Percentiles rank a stretch among this genome's conserved stretches.
These are phyloP conservation scores for Berghia stephanieae DNA, from an alignment of 1,140 invertebrate species.

Conservation along the genomic window DNA sequence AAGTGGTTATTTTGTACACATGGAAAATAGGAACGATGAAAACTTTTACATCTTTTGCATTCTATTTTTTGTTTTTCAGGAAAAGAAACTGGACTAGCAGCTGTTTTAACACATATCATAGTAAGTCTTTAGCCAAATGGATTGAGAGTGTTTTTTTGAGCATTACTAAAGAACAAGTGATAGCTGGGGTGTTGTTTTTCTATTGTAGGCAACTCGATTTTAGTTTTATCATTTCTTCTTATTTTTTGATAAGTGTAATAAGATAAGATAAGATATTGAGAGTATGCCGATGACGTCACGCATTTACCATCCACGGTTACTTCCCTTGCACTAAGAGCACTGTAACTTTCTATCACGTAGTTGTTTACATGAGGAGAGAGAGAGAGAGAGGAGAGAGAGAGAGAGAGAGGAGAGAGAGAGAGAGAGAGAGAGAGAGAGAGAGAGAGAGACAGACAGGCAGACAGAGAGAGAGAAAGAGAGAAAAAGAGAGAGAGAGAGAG, in stretches of 20 bases:
- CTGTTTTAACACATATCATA: conserved; percentile 26
- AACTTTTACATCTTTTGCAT: neutral
- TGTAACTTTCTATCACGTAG: too few species aligned
- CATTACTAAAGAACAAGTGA: neutral
- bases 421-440: neutral
- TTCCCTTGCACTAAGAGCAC: too few species aligned
- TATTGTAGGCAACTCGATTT: neutral
- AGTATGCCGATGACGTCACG: too few species aligned
- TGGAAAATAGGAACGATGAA: too few species aligned
- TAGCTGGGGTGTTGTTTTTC: neutral
- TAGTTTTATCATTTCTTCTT: neutral
- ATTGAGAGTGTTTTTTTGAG: too few species aligned
- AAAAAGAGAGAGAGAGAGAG: neutral
- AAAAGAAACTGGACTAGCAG: conserved; percentile 19
- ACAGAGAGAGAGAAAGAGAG: neutral
- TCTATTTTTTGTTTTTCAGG: conserved; percentile 10
- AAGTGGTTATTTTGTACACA: too few species aligned
- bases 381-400: neutral
- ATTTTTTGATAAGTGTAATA: neutral
- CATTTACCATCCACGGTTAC: too few species aligned
- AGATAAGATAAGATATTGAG: neutral
- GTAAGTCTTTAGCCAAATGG: too few species aligned
- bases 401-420: neutral
- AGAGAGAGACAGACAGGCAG: too few species aligned
- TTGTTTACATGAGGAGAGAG: too few species aligned